Conservation (phyloP, 2,113 vertebrate species). For the Syrmaticus mikado region DNA sequence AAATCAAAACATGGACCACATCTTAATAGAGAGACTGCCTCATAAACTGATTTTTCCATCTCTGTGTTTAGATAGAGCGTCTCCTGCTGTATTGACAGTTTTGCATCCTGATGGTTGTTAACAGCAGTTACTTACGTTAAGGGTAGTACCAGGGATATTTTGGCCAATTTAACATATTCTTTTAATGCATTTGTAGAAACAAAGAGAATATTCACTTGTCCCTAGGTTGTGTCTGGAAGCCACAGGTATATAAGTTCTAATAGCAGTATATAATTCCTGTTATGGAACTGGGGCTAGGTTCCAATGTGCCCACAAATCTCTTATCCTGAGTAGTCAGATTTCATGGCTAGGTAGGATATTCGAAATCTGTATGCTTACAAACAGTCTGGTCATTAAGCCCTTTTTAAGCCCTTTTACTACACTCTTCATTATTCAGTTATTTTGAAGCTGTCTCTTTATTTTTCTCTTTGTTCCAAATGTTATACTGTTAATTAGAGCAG, state of each 20-base stretch:
- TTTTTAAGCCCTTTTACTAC: not conserved
- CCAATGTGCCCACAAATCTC: not conserved
- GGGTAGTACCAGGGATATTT: not conserved
- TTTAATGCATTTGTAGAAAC: not conserved
- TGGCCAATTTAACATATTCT: not conserved
- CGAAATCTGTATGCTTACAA: not conserved
- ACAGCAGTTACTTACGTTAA: not conserved
- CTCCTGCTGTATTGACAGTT: not conserved
- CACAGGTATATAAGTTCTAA: not conserved
- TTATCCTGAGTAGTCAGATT: not conserved
- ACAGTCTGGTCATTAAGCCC: not conserved
- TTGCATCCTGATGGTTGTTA: not conserved
- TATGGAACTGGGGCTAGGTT: not conserved
- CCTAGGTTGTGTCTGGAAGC: not conserved
- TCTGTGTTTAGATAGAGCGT: not conserved
- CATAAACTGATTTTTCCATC: not conserved
- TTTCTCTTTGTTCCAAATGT: not conserved
- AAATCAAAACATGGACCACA: not conserved
- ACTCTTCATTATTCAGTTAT: not conserved
- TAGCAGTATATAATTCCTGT: not conserved
- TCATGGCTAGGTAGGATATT: not conserved
- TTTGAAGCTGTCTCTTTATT: not conserved
- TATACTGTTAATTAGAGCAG: not conserved
- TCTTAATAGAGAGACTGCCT: not conserved
- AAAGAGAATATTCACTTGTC: not conserved